phyloP scores from a whole-genome alignment of 2,888 invertebrate genomes.

The Mesochorus sp. region DNA sequence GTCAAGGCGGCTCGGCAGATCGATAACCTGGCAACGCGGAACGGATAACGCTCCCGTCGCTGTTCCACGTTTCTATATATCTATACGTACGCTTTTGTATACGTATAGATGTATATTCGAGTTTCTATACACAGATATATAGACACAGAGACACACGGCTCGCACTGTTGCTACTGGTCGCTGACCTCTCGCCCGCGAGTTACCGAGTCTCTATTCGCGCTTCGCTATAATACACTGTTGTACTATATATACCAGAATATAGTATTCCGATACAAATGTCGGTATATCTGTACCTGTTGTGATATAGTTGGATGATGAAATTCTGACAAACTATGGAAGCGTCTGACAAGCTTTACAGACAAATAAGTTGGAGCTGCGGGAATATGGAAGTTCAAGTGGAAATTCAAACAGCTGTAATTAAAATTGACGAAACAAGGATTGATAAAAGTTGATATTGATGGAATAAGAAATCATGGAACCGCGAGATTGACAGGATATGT shows the following conservation, averaged over 20 bases:
- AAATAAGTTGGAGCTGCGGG: background rate
- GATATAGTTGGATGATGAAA: background rate
- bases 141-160: constrained; percentile 17
- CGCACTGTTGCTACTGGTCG: constrained; percentile 65
- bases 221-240: constrained; percentile 21
- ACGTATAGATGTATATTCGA: background rate
- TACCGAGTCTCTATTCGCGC: constrained; percentile 57
- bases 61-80: constrained; percentile 42
- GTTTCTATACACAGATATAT: background rate
- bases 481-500: background rate
- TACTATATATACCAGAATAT: constrained; percentile 7
- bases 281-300: constrained; percentile 5
- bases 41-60: constrained; percentile 72
- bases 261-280: constrained; percentile 14
- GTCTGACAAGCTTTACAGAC: background rate
- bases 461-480: background rate
- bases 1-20: constrained; percentile 80
- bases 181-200: constrained; percentile 64
- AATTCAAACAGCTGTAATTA: background rate
- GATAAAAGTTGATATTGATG: background rate
- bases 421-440: background rate
- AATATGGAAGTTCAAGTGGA: no score
- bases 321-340: background rate
- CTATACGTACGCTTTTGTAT: constrained; percentile 13
- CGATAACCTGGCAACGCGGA: constrained; percentile 79